A percentile compares a stretch with the other conserved stretches of the same genome.
Conservation (phyloP, 2,888 invertebrate genomes). For the Euspilapteryx auroguttella region DNA sequence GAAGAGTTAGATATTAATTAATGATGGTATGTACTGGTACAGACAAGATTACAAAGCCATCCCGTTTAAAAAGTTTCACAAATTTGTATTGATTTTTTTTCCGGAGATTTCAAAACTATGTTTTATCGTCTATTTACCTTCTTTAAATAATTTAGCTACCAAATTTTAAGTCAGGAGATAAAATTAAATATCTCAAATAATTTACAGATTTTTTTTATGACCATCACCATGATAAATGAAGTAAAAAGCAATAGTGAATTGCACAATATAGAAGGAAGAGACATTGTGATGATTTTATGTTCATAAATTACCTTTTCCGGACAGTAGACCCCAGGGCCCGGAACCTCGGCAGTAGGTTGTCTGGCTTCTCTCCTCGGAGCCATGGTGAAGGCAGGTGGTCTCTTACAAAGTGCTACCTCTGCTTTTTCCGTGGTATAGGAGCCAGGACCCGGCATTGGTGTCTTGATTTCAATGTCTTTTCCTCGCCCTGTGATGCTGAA, state of each 20-base stretch:
- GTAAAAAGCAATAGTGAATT: too few relatives aligned
- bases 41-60: neutral
- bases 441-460: constrained; percentile 79
- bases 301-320: constrained; percentile 64
- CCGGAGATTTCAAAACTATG: too few relatives aligned
- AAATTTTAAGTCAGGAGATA: too few relatives aligned
- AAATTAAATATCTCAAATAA: too few relatives aligned
- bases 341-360: constrained; percentile 34
- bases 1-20: neutral
- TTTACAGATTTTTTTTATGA: too few relatives aligned
- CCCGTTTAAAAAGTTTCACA: too few relatives aligned
- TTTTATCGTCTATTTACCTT: too few relatives aligned
- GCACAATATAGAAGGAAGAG: too few relatives aligned
- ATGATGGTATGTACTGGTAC: neutral
- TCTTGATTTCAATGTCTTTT: constrained; percentile 50
- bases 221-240: too few relatives aligned
- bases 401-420: constrained; percentile 29
- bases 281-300: too few relatives aligned
- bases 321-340: constrained; percentile 67
- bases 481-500: constrained; percentile 87
- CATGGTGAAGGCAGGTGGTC: constrained; percentile 85
- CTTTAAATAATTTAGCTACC: too few relatives aligned
- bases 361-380: constrained; percentile 58
- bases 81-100: too few relatives aligned
- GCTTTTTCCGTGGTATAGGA: constrained; percentile 67